Base-by-base conservation (phyloP, 2,113 vertebrate species). In the Pitta sordida region DNA sequence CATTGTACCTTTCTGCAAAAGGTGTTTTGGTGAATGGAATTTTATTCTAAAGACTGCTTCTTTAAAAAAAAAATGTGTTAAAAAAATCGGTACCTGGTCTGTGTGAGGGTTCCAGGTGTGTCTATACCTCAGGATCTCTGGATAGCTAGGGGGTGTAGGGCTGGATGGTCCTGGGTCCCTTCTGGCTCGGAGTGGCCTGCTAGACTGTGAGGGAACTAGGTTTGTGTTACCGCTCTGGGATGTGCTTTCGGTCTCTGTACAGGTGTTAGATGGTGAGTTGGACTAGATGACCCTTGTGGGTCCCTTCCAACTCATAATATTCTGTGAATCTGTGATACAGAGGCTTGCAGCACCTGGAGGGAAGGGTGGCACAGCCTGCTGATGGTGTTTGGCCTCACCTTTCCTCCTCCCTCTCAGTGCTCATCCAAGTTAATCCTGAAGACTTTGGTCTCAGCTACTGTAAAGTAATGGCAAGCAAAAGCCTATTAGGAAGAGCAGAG, bases 31-130 rank as follows among this genome's bases (percentile, higher is more conserved):
- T 2, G 3, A 73, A 68, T 7, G 9, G 12, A 44, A 55, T 63
- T 86, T 44, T 46, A 46, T 46, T 76, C 39, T 76, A 41, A 93
- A 49, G 6, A 3, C 2, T 26, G 5, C 22, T 79, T 62, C 24
- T 37, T 46, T n/a, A n/a, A n/a, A n/a, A n/a, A n/a, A n/a, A n/a
- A n/a, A n/a, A n/a, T n/a, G n/a, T n/a, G n/a, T n/a, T n/a, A n/a
- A n/a, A 36, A 22, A 67, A 21, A 10, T n/a, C 1, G 0, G 6
- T 21, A 24, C 27, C 60, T 23, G 13, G 9, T 37, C 16, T 20
- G 10, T 17, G 15, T 51, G 55, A 70, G 29, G 12, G 53, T 24
- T 84, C 10, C 26, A 46, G 34, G 8, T 19, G 3, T 13, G 9
- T 8, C 75, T 23, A 0, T 23, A 13, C 15, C 5, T 51, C 27